phyloP scores from a whole-genome alignment of 2,797 vertebrate species.

The Stomatorhinus walkeri region DNA sequence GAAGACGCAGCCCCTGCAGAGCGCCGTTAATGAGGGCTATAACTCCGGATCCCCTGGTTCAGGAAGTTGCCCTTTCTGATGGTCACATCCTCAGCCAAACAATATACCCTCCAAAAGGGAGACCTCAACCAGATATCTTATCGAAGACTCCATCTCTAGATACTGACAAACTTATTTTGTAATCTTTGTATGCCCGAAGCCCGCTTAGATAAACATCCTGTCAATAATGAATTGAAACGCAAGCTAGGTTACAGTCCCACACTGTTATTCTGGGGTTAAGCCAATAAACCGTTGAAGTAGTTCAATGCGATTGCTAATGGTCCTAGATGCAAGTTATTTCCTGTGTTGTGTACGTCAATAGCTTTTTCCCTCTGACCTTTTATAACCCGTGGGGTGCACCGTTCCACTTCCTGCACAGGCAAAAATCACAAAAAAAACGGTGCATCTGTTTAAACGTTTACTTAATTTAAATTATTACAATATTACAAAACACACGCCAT shows the following conservation, averaged over 20 bases:
- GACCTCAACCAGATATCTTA: constrained; percentile 17
- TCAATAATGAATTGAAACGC: constrained; percentile 16
- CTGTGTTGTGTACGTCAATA: constrained; percentile 42
- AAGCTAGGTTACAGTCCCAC: neutral
- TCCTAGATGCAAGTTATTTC: constrained; percentile 39
- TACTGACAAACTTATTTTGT: constrained; percentile 6
- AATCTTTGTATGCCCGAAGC: constrained; percentile 13
- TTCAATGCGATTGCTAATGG: constrained; percentile 33
- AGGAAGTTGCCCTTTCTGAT: constrained; percentile 53
- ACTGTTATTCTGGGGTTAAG: constrained; percentile 16
- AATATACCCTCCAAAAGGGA: constrained; percentile 32
- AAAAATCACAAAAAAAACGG: neutral
- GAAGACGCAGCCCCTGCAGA: neutral
- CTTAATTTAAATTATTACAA: neutral
- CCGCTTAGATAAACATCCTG: constrained; percentile 16
- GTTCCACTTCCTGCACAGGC: neutral
- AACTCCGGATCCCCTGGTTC: constrained; percentile 41
- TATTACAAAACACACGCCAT: neutral
- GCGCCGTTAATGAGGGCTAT: neutral
- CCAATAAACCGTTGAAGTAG: constrained; percentile 6
- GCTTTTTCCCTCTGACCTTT: constrained; percentile 48
- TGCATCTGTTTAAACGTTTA: neutral
- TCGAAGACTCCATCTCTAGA: constrained; percentile 22
- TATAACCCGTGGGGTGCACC: neutral
- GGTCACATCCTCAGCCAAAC: constrained; percentile 55